These are phyloP conservation scores for Trachelus troglodyta DNA, from an alignment of 2,888 invertebrate species.

Conservation along the genomic window DNA sequence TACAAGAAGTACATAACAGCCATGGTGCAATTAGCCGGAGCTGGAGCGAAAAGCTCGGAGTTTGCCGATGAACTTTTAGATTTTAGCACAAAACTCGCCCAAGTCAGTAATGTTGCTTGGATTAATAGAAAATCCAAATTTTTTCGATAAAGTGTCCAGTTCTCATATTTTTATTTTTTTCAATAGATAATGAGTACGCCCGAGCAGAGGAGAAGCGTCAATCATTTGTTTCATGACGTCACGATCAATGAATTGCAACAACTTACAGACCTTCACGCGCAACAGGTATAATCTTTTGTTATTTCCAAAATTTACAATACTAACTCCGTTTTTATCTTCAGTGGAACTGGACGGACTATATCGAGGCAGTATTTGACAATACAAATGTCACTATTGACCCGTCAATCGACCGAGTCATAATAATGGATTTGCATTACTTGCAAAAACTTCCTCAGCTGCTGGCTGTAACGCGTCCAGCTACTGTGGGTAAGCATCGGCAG, in stretches of 20 bases:
- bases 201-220: slow-evolving; percentile 73
- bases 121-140: neutral
- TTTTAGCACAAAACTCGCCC: slow-evolving; percentile 73
- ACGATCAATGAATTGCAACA: slow-evolving; percentile 69
- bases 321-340: slow-evolving; percentile 49
- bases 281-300: slow-evolving; percentile 47
- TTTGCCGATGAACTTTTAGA: slow-evolving; percentile 73
- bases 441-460: slow-evolving; percentile 72
- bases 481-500: slow-evolving; percentile 67
- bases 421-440: slow-evolving; percentile 76
- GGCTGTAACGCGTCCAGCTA: slow-evolving; percentile 68
- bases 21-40: slow-evolving; percentile 67
- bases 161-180: slow-evolving; percentile 31
- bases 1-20: slow-evolving; percentile 73
- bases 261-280: slow-evolving; percentile 51
- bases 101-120: slow-evolving; percentile 63
- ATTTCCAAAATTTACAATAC: slow-evolving; percentile 6
- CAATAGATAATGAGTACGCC: slow-evolving; percentile 74
- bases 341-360: slow-evolving; percentile 75
- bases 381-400: slow-evolving; percentile 70
- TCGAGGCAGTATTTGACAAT: slow-evolving; percentile 71
- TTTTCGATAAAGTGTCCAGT: neutral
- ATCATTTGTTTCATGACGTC: slow-evolving; percentile 75
- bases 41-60: slow-evolving; percentile 62
- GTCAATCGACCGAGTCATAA: slow-evolving; percentile 71